Evolutionary conservation across 2,113 vertebrate genomes (phyloP), one percentile per base, ranked within the genome.

Genomic region (Xenus cinereus): DNA sequence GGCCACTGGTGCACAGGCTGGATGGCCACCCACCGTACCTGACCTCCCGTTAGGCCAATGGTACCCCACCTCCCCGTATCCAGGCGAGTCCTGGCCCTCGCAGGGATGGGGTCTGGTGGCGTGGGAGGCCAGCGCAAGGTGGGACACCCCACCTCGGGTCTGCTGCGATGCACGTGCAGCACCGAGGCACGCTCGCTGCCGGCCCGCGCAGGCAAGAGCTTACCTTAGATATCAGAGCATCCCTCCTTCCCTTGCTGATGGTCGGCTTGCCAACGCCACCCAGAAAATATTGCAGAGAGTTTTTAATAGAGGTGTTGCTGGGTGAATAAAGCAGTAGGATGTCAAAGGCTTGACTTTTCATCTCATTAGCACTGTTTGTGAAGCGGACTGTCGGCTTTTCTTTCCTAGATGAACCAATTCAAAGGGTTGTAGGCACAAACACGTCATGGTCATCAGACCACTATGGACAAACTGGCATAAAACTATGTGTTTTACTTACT

Each of bases 221-320:
- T 11, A 32, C 53, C 91, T 76, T 24, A 4, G 8, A 1, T 21
- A 46, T 22, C 83, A 24, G 18, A 20, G 68, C 45, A 0, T 23
- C 23, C 23, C 64, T 89, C 9, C 46, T 67, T 23, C 41, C 56
- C 80, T 56, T 14, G 51, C 77, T 51, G 80, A 54, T 23, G 64
- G 28, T 39, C 5, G 6, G 19, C 84, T 90, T 21, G 35, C 62
- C 78, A 48, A 48, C 12, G 1, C 16, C 54, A 30, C 54, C 9
- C 90, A 27, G 86, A 24, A 84, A 56, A 66, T 3, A 45, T 63
- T 41, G 84, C 89, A 62, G 48, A 33, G 76, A 72, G 73, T 82
- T 92, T 93, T 95, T 87, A 84, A 87, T 62, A 93, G 92, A 95
- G 77, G 74, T 72, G 86, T 92, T 91, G 90, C 89, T 69, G 84